These are phyloP conservation scores for Budorcas taxicolor DNA, from an alignment of 2,113 vertebrate species.

Conservation along the genomic window DNA sequence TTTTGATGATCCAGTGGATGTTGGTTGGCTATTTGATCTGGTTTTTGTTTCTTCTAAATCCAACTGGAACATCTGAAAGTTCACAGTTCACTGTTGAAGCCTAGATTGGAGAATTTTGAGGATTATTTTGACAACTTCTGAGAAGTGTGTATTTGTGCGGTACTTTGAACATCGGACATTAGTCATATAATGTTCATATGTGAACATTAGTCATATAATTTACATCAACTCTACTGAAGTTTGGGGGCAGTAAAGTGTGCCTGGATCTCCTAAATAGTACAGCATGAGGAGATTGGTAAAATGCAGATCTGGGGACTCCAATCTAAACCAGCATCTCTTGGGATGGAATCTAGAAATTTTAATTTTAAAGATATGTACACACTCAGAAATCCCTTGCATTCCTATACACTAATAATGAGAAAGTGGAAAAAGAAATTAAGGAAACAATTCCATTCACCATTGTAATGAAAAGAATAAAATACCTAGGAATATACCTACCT, in stretches of 20 bases:
- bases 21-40: background rate
- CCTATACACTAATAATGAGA: too few relatives aligned
- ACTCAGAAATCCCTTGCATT: too few relatives aligned
- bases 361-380: background rate
- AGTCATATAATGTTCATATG: background rate
- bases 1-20: rapidly evolving
- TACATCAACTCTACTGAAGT: background rate
- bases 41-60: background rate
- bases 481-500: too few relatives aligned
- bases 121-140: background rate
- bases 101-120: background rate
- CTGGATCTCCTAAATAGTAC: background rate
- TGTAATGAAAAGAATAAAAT: too few relatives aligned
- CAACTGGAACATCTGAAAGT: background rate
- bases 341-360: background rate
- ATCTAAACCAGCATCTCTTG: background rate
- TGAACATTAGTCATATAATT: background rate
- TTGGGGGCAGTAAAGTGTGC: background rate
- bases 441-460: too few relatives aligned
- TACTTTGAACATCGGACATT: background rate
- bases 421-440: too few relatives aligned
- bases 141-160: background rate
- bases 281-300: background rate
- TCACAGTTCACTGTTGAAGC: background rate
- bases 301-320: background rate